phyloP scores from a whole-genome alignment of 2,888 invertebrate species.

The Drosophila rellima region DNA sequence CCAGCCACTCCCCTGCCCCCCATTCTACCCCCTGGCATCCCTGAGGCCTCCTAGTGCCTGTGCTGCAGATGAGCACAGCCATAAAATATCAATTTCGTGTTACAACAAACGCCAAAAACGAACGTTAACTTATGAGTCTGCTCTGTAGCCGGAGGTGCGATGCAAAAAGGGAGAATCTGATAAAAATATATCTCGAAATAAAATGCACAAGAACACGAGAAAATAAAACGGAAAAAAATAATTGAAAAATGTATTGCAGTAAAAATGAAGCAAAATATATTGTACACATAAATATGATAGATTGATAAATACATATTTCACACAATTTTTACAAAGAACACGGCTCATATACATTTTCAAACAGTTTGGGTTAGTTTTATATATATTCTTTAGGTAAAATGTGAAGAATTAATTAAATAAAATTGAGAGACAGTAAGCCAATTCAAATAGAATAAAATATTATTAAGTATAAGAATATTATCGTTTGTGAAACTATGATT shows the following conservation, averaged over 20 bases:
- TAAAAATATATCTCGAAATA: slow-evolving; percentile 59
- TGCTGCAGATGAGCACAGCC: slow-evolving; percentile 74
- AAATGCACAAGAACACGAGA: slow-evolving; percentile 45
- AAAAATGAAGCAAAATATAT: slow-evolving; percentile 61
- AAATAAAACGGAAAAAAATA: slow-evolving; percentile 37
- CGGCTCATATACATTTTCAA: slow-evolving; percentile 27
- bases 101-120: slow-evolving; percentile 77
- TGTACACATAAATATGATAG: slow-evolving; percentile 6
- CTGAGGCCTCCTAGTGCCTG: slow-evolving; percentile 1
- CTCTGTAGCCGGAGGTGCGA: slow-evolving; percentile 19
- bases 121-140: slow-evolving; percentile 73
- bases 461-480: too few species aligned
- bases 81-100: slow-evolving; percentile 82
- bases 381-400: slow-evolving; percentile 19
- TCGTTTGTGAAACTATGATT: too few species aligned
- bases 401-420: neutral
- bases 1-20: neutral
- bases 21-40: neutral
- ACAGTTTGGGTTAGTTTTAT: slow-evolving; percentile 25
- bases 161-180: slow-evolving; percentile 33
- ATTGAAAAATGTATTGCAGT: slow-evolving; percentile 76
- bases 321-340: slow-evolving; percentile 49
- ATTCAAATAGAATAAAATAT: too few species aligned
- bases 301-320: slow-evolving; percentile 46
- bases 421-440: too few species aligned